A percentile compares a stretch with the other conserved stretches of the same genome.
phyloP scores from a whole-genome alignment of 2,113 vertebrate species.

The Siniperca knerii region DNA sequence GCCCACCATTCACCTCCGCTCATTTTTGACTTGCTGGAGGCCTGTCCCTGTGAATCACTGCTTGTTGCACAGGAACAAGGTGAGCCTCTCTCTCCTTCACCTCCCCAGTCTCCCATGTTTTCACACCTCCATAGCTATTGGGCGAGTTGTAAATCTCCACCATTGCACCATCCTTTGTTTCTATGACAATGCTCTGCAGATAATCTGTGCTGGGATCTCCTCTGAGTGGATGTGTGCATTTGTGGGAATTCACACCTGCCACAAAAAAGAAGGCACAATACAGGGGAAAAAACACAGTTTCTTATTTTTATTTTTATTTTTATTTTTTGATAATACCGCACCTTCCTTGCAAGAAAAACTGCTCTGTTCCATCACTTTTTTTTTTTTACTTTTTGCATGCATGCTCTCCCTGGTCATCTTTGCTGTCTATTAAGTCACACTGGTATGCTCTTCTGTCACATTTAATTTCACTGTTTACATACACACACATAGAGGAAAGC shows the following conservation, averaged over 20 bases:
- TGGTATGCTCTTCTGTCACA: slow-evolving; percentile 10
- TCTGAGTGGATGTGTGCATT: slow-evolving; percentile 50
- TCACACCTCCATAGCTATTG: slow-evolving; percentile 49
- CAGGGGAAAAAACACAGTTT: background rate
- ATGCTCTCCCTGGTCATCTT: background rate
- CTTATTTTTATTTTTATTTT: background rate
- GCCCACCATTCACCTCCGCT: slow-evolving; percentile 49
- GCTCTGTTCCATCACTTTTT: background rate
- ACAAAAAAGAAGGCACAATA: background rate
- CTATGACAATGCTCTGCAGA: slow-evolving; percentile 82
- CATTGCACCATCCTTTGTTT: slow-evolving; percentile 76
- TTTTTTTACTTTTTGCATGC: background rate
- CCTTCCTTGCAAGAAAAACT: slow-evolving; percentile 7
- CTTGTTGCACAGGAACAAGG: slow-evolving; percentile 52
- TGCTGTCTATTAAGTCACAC: background rate
- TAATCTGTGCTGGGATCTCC: slow-evolving; percentile 65
- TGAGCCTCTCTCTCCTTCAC: slow-evolving; percentile 2
- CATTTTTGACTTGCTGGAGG: slow-evolving; percentile 14
- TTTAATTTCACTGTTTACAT: slow-evolving; percentile 23
- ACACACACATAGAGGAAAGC: slow-evolving; percentile 8
- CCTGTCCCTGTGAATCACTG: slow-evolving; percentile 41
- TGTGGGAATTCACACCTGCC: slow-evolving; percentile 46
- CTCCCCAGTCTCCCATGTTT: slow-evolving; percentile 26
- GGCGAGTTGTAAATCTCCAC: slow-evolving; percentile 65
- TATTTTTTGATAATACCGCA: background rate